These are phyloP conservation scores for Thera britannica DNA, from an alignment of 2,888 invertebrate genomes.

Conservation along the genomic window DNA sequence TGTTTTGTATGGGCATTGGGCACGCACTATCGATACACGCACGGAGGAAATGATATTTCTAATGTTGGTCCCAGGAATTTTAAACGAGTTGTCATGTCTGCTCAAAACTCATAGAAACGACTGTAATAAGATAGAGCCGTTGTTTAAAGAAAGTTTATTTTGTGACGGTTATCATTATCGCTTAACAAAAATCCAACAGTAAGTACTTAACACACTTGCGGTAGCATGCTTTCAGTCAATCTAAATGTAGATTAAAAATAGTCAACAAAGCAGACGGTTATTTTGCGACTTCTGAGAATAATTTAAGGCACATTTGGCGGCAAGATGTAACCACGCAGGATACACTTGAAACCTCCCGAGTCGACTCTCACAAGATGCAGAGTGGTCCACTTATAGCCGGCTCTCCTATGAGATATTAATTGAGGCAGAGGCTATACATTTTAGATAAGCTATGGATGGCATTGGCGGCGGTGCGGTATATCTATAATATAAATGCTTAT, in stretches of 20 bases:
- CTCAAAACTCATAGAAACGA: neutral
- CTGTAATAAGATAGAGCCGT: neutral
- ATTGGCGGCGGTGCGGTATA: no score
- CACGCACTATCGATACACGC: neutral
- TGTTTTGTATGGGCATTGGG: conserved; percentile 9
- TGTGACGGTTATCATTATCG: no score
- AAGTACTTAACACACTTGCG: no score
- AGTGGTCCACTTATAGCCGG: conserved; percentile 40
- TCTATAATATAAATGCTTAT: conserved; percentile 24
- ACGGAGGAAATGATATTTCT: neutral
- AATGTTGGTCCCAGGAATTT: neutral
- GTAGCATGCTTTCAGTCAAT: no score
- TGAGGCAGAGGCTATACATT: conserved; percentile 39
- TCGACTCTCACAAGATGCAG: conserved; percentile 30
- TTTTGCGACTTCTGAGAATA: neutral
- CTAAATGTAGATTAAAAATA: no score
- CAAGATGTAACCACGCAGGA: conserved; percentile 16
- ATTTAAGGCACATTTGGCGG: conserved; percentile 15
- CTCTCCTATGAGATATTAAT: conserved; percentile 42
- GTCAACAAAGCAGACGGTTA: neutral
- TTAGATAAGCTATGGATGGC: conserved; percentile 36
- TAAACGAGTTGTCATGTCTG: neutral
- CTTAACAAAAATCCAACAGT: no score
- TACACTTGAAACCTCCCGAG: conserved; percentile 27
- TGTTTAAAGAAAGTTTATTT: no score